Evolutionary conservation across 1,140 invertebrate genomes (phyloP).

Genomic region (Drosophila kepulauana): DNA sequence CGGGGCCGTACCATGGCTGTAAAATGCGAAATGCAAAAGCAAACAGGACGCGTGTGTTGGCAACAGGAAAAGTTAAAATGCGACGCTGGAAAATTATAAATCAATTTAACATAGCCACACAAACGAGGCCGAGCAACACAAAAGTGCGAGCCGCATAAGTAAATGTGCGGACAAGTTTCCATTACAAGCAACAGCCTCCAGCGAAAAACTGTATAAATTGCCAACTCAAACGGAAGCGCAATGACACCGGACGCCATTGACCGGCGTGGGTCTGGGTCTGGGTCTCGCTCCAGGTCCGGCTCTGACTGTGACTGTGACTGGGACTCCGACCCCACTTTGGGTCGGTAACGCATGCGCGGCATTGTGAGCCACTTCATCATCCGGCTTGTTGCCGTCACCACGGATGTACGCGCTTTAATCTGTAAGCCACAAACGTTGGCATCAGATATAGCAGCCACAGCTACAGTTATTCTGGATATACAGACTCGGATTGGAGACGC

Average conservation of each 20-base stretch:
- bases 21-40: constrained; percentile 54
- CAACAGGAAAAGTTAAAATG: constrained; percentile 71
- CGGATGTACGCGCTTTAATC: constrained; percentile 79
- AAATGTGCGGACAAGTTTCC: constrained; percentile 68
- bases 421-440: constrained; percentile 71
- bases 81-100: constrained; percentile 74
- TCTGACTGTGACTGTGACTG: neutral
- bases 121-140: constrained; percentile 38
- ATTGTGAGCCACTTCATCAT: constrained; percentile 48
- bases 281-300: constrained; percentile 17
- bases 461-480: constrained; percentile 15
- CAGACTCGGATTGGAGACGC: neutral
- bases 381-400: constrained; percentile 62
- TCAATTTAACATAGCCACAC: constrained; percentile 74
- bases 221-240: constrained; percentile 79
- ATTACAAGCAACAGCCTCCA: constrained; percentile 59
- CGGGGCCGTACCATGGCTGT: no score
- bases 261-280: constrained; percentile 39
- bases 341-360: constrained; percentile 65
- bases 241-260: constrained; percentile 81
- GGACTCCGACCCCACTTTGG: neutral
- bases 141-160: constrained; percentile 69
- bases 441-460: constrained; percentile 57
- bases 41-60: constrained; percentile 45
- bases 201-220: constrained; percentile 79